Percentiles rank a stretch among this genome's conserved stretches.
Evolutionary conservation across 2,797 vertebrate genomes (phyloP).

Genomic region (Diceros bicornis): DNA sequence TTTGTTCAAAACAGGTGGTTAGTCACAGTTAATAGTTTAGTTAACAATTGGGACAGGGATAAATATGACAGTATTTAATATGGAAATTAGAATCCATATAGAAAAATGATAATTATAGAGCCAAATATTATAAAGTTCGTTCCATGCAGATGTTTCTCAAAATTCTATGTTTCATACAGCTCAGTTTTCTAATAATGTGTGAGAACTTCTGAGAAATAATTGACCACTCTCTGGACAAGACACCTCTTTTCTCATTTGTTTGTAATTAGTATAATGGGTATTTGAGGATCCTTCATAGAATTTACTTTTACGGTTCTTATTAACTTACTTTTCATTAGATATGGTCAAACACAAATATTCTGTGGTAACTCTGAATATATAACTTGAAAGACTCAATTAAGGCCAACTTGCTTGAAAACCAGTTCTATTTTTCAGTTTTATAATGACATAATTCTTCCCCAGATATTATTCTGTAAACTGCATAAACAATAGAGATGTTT

Average conservation of each 20-base stretch:
- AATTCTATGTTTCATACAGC: not conserved
- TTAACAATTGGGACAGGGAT: not conserved
- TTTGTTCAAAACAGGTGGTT: not conserved
- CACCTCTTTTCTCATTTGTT: not conserved
- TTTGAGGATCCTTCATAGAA: not conserved
- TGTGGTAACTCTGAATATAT: slow-evolving; percentile 63
- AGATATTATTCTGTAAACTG: not conserved
- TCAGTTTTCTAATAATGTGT: not conserved
- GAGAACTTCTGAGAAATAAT: not conserved
- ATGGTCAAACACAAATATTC: slow-evolving; percentile 73
- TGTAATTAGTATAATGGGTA: not conserved
- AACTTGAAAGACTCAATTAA: not conserved
- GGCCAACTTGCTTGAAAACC: not conserved
- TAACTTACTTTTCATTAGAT: slow-evolving; percentile 54
- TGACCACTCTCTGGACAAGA: not conserved
- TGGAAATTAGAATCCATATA: not conserved
- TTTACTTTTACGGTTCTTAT: not conserved
- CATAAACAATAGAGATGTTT: slow-evolving; percentile 26
- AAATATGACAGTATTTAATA: not conserved
- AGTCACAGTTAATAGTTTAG: not conserved
- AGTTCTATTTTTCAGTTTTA: slow-evolving; percentile 58
- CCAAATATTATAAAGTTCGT: not conserved
- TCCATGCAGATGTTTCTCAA: not conserved
- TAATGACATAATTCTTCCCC: slow-evolving; percentile 1
- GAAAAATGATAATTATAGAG: not conserved